phyloP scores from a whole-genome alignment of 1,140 invertebrate genomes.

The Drosophila nikananu region DNA sequence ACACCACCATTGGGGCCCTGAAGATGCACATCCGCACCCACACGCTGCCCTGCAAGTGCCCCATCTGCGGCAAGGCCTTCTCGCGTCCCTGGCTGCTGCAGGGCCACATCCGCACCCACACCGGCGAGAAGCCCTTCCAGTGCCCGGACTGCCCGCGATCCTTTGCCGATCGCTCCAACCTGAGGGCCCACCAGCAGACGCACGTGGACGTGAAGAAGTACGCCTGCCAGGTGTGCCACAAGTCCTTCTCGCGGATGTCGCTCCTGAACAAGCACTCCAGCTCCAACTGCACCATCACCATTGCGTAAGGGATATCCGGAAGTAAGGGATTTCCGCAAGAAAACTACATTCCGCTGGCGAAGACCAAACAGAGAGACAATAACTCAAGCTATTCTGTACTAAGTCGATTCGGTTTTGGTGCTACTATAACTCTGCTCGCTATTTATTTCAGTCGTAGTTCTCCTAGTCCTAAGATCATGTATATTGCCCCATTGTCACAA shows the following conservation, averaged over 20 bases:
- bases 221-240: slow-evolving; percentile 86
- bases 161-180: slow-evolving; percentile 96
- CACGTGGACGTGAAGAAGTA: slow-evolving; percentile 87
- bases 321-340: background rate
- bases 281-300: slow-evolving; percentile 85
- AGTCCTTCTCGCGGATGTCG: slow-evolving; percentile 94
- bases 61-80: slow-evolving; percentile 98
- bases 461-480: slow-evolving; percentile 59
- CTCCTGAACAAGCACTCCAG: slow-evolving; percentile 94
- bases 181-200: slow-evolving; percentile 90
- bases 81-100: slow-evolving; percentile 98
- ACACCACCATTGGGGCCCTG: slow-evolving; percentile 87
- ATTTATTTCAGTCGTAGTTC: slow-evolving; percentile 54
- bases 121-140: slow-evolving; percentile 96
- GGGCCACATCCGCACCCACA: slow-evolving; percentile 96
- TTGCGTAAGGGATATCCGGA: slow-evolving; percentile 52
- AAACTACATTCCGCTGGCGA: slow-evolving; percentile 77
- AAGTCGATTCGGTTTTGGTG: slow-evolving; percentile 76
- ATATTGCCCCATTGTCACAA: slow-evolving; percentile 63
- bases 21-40: slow-evolving; percentile 91
- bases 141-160: slow-evolving; percentile 97
- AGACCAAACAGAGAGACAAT: slow-evolving; percentile 75
- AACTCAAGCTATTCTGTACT: slow-evolving; percentile 33
- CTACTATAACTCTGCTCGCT: slow-evolving; percentile 45
- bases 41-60: slow-evolving; percentile 98